Evolutionary conservation across 2,888 invertebrate genomes (phyloP).

Genomic region (Andrena trimmerana): DNA sequence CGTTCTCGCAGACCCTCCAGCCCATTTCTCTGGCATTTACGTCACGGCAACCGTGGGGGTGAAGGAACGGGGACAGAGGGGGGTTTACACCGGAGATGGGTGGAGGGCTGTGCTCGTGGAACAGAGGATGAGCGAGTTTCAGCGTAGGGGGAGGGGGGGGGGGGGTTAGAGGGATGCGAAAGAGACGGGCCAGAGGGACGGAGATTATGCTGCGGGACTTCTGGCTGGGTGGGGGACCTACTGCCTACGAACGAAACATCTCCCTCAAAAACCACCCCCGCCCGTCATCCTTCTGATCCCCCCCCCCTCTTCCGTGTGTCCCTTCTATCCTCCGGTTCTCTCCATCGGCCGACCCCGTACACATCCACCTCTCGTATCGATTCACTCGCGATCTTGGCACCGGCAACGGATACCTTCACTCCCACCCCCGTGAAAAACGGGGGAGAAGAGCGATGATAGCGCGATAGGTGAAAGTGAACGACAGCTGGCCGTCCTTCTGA

Average conservation of each 20-base stretch:
- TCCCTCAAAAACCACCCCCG: constrained; percentile 81
- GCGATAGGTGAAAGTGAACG: constrained; percentile 58
- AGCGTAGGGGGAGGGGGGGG: constrained; percentile 24
- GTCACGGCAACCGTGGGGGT: constrained; percentile 68
- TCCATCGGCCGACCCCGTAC: constrained; percentile 66
- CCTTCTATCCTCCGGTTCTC: constrained; percentile 63
- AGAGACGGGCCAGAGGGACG: constrained; percentile 70
- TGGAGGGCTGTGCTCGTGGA: constrained; percentile 66
- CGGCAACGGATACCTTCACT: constrained; percentile 62
- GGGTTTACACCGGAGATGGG: constrained; percentile 69
- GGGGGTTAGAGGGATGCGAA: constrained; percentile 56
- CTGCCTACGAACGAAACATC: constrained; percentile 82
- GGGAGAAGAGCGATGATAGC: constrained; percentile 26
- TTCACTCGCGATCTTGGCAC: constrained; percentile 75
- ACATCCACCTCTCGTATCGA: constrained; percentile 75
- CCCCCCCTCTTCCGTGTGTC: constrained; percentile 66
- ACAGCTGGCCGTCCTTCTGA: constrained; percentile 30
- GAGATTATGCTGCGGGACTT: constrained; percentile 81
- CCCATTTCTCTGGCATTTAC: constrained; percentile 79
- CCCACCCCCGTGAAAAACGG: constrained; percentile 11
- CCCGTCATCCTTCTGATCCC: constrained; percentile 54
- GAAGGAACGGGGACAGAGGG: constrained; percentile 40
- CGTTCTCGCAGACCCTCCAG: constrained; percentile 72
- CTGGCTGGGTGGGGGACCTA: constrained; percentile 73
- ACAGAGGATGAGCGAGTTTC: constrained; percentile 71